These are phyloP conservation scores for Lonchura striata DNA, from an alignment of 2,113 vertebrate genomes.

Conservation along the genomic window DNA sequence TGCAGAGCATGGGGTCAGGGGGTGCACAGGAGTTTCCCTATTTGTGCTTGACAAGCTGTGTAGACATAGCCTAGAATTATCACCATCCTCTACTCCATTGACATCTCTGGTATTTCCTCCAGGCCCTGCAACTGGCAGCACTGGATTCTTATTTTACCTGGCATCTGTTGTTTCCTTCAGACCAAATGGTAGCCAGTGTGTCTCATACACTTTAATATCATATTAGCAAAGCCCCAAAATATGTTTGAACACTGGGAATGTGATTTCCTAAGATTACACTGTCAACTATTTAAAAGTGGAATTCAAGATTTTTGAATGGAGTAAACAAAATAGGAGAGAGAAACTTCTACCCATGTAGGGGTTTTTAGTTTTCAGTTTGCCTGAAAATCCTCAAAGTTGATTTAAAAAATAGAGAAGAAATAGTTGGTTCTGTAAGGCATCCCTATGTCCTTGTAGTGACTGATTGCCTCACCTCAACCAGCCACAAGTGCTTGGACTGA, in stretches of 20 bases:
- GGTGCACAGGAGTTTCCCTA: conserved; percentile 21
- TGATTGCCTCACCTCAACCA: neutral
- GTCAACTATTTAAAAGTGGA: conserved; percentile 13
- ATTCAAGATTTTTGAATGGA: neutral
- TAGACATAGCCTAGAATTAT: conserved; percentile 64
- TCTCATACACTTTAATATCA: conserved; percentile 57
- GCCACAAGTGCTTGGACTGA: neutral
- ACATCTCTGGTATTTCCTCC: conserved; percentile 66
- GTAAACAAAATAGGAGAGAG: neutral
- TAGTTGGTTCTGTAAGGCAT: neutral
- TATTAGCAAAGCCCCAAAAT: conserved; percentile 48
- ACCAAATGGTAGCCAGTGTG: conserved; percentile 58
- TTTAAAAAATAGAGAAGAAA: neutral
- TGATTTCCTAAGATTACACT: conserved; percentile 50
- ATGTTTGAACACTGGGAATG: conserved; percentile 2
- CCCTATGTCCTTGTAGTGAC: neutral
- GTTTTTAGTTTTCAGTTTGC: neutral
- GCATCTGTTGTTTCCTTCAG: conserved; percentile 64
- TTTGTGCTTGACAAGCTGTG: conserved; percentile 43
- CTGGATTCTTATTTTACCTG: conserved; percentile 67
- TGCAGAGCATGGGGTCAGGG: neutral
- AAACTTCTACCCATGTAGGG: neutral
- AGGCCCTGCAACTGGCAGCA: conserved; percentile 54
- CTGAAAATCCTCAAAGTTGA: neutral
- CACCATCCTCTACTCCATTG: conserved; percentile 23